phyloP scores from a whole-genome alignment of 2,888 invertebrate species.

The Torymus aiolomorphi region DNA sequence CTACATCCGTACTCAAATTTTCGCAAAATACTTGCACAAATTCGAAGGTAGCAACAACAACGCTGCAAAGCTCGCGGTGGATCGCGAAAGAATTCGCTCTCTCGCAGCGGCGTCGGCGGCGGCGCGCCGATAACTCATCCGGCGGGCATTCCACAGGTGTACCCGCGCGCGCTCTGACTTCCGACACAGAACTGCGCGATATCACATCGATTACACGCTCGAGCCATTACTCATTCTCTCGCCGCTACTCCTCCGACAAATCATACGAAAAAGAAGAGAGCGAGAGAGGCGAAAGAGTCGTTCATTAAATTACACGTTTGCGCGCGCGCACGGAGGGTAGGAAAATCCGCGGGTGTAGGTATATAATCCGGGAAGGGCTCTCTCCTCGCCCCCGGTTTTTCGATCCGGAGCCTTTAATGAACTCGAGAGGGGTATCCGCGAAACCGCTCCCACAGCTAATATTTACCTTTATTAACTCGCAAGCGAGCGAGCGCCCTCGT shows the following conservation, averaged over 20 bases:
- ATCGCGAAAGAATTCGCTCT: no score
- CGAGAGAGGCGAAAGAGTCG: neutral
- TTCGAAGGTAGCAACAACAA: no score
- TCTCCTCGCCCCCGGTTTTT: constrained; percentile 60
- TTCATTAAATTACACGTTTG: constrained; percentile 32
- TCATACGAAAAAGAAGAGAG: constrained; percentile 8
- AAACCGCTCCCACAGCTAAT: constrained; percentile 73
- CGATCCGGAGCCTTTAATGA: constrained; percentile 70
- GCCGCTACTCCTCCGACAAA: constrained; percentile 12
- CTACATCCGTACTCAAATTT: no score
- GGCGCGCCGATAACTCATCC: neutral
- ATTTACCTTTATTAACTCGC: constrained; percentile 75
- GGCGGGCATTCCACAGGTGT: neutral
- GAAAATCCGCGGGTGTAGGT: constrained; percentile 3
- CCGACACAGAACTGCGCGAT: no score
- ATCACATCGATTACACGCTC: neutral
- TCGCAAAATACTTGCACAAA: no score
- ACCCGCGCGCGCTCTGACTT: neutral
- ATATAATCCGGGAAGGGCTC: constrained; percentile 36
- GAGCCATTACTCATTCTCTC: neutral
- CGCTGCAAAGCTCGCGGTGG: no score
- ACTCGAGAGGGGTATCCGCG: constrained; percentile 64
- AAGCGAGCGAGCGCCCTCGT: constrained; percentile 58
- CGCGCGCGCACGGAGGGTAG: neutral
- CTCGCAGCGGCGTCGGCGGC: neutral